These are phyloP conservation scores for Silurus meridionalis DNA, from an alignment of 2,113 vertebrate species.

Conservation along the genomic window DNA sequence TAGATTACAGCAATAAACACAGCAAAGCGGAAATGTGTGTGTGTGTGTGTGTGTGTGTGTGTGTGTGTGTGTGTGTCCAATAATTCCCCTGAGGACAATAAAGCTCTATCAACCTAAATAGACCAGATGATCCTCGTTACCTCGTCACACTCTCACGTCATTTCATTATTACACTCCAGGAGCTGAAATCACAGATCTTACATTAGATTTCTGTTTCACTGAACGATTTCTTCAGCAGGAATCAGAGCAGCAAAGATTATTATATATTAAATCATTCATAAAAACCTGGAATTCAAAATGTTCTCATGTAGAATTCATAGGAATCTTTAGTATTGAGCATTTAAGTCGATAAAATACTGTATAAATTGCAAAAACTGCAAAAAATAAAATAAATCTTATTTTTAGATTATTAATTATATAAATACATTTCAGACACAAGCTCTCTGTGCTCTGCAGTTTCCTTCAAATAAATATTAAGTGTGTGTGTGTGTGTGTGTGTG, in stretches of 20 bases:
- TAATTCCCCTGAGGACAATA: constrained; percentile 25
- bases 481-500: neutral
- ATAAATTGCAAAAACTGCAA: too few species aligned
- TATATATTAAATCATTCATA: neutral
- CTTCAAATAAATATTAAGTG: too few species aligned
- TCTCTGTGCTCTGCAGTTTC: too few species aligned
- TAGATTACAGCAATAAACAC: constrained; percentile 31
- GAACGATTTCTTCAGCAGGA: neutral
- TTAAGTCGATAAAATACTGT: too few species aligned
- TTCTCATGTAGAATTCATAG: neutral
- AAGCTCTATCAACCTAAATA: constrained; percentile 51
- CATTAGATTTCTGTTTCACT: too few species aligned
- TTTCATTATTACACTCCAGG: constrained; percentile 39
- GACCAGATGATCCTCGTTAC: constrained; percentile 43
- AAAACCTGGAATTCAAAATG: neutral
- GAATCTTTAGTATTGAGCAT: too few species aligned
- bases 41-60: neutral
- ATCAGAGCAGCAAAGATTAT: neutral
- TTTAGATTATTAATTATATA: neutral
- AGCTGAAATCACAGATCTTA: neutral
- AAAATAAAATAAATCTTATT: neutral
- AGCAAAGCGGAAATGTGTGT: neutral
- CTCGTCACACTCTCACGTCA: constrained; percentile 26
- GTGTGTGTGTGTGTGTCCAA: neutral
- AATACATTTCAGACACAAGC: neutral